Percentiles rank a stretch among this genome's conserved stretches.
Evolutionary conservation across 2,888 invertebrate species (phyloP).

Genomic region (Liodrosophila aerea): DNA sequence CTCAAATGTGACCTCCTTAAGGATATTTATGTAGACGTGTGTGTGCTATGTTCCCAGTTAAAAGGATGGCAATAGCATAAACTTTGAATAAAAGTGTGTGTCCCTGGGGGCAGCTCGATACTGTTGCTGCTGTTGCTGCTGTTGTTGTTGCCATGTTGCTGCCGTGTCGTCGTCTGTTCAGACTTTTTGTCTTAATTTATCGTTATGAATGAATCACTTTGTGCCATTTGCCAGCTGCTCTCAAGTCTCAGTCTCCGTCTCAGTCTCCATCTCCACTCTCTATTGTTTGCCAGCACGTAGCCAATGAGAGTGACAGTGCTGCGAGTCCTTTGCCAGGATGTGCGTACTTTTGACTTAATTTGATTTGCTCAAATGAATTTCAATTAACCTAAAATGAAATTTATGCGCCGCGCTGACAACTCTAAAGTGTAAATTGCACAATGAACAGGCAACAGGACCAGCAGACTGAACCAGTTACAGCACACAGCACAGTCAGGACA

Average conservation of each 20-base stretch:
- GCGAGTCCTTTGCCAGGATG: slow-evolving; percentile 44
- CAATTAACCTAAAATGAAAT: slow-evolving; percentile 72
- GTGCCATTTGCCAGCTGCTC: slow-evolving; percentile 42
- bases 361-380: slow-evolving; percentile 76
- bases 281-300: slow-evolving; percentile 56
- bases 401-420: slow-evolving; percentile 50
- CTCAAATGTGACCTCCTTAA: slow-evolving; percentile 51
- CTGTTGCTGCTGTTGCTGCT: slow-evolving; percentile 15
- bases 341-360: slow-evolving; percentile 72
- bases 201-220: slow-evolving; percentile 74
- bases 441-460: slow-evolving; percentile 7
- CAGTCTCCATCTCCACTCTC: slow-evolving; percentile 3
- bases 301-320: slow-evolving; percentile 2
- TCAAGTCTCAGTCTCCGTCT: not conserved
- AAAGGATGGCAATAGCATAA: slow-evolving; percentile 53
- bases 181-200: slow-evolving; percentile 69
- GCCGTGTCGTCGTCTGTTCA: slow-evolving; percentile 37
- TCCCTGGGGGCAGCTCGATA: slow-evolving; percentile 54
- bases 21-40: slow-evolving; percentile 60
- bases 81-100: slow-evolving; percentile 62
- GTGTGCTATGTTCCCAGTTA: slow-evolving; percentile 5
- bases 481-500: too few relatives aligned
- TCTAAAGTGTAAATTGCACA: slow-evolving; percentile 34
- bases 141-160: slow-evolving; percentile 29
- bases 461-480: too few relatives aligned